Evolutionary conservation across 2,113 vertebrate genomes (phyloP), one percentile per base, ranked within the genome.

Genomic region (Stigmatopora argus): DNA sequence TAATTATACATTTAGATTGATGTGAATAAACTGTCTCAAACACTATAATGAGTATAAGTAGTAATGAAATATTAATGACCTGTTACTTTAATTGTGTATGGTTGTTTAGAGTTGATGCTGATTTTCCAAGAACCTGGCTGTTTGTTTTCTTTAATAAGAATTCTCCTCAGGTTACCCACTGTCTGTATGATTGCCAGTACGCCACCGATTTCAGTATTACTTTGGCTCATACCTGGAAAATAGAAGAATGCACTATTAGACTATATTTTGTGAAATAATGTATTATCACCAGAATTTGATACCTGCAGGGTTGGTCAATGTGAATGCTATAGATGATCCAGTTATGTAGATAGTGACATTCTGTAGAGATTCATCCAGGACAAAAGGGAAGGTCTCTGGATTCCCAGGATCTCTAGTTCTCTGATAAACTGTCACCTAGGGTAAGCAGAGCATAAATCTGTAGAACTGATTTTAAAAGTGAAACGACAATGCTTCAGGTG

Each of bases 311-410:
- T 84, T 88, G 45, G 65, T 80, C 49, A 91, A 67, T 12, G 75
- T 88, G 49, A 89, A 91, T 45, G 62, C 38, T 6, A 88, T 41
- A 14, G 63, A 7, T n/a, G 7, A 53, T 65, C 86, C 90, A 64
- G 89, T 90, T 70, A 90, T 77, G 67, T 89, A 90, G 26, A 89
- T 75, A 0, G 82, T 90, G 70, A 87, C 59, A 31, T 90, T 90
- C 63, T 76, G 74, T 53, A 90, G 68, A 15, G 88, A 86, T 18
- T 79, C 72, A 26, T 91, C 89, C 62, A 91, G 7, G 1, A 63
- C 13, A 61, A 90, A 90, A 23, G 77, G 47, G 46, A 90, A 90
- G 8, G 19, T 87, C 70, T 87, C 87, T 6, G 61, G n/a, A 10
- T 8, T 69, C 49, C 86, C 88, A 51, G 74, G 60, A 35, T 61